These are phyloP conservation scores for Melieria omissa DNA, from an alignment of 2,888 invertebrate genomes.

Conservation along the genomic window DNA sequence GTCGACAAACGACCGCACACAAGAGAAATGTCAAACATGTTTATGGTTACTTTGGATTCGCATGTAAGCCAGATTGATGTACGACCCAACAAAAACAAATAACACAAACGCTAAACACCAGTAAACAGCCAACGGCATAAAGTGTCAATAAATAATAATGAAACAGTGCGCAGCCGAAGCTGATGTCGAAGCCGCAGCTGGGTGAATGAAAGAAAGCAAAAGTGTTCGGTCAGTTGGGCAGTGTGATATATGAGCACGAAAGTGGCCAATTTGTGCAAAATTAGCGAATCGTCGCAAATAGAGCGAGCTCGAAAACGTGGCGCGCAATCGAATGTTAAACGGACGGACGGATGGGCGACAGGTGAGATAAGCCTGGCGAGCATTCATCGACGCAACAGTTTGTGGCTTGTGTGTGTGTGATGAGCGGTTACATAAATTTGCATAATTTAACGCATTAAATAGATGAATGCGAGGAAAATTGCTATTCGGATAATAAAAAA, in stretches of 20 bases:
- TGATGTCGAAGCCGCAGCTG: not conserved
- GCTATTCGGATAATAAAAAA: too few relatives aligned
- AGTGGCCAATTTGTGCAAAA: constrained; percentile 16
- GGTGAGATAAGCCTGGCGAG: not conserved
- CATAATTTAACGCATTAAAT: constrained; percentile 1
- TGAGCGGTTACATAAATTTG: not conserved
- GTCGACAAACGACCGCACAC: not conserved
- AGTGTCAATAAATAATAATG: not conserved
- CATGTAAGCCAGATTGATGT: not conserved
- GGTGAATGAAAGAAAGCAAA: not conserved
- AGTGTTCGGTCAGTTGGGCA: too few relatives aligned
- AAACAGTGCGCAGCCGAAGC: not conserved
- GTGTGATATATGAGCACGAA: too few relatives aligned
- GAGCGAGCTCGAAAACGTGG: not conserved
- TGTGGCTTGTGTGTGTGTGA: not conserved
- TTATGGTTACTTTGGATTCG: not conserved
- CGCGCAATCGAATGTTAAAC: not conserved
- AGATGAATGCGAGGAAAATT: not conserved
- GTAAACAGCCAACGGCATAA: not conserved
- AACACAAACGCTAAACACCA: not conserved
- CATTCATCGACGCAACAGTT: not conserved
- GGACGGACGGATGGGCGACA: not conserved
- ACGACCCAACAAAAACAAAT: not conserved
- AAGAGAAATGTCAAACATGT: not conserved
- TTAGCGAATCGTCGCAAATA: constrained; percentile 14